Evolutionary conservation across 2,888 invertebrate genomes (phyloP).

Genomic region (Leptopterna dolabrata): DNA sequence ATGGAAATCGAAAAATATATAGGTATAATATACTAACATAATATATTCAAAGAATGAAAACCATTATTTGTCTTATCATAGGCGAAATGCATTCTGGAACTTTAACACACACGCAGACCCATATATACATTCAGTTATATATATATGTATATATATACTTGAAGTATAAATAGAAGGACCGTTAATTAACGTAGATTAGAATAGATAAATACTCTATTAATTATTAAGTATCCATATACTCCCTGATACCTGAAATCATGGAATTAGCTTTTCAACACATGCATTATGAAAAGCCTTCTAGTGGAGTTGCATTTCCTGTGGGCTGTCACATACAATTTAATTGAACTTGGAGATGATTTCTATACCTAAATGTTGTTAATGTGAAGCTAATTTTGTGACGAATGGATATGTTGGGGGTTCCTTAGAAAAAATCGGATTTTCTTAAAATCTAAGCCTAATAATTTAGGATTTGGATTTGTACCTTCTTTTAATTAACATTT

Average conservation of each 20-base stretch:
- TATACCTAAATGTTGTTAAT: not conserved
- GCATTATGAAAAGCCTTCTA: not conserved
- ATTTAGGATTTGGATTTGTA: not conserved
- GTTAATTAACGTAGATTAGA: slow-evolving; percentile 10
- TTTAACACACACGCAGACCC: slow-evolving; percentile 1
- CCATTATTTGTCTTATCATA: not conserved
- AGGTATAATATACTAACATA: not conserved
- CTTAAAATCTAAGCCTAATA: slow-evolving; percentile 8
- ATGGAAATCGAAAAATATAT: not conserved
- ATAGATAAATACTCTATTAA: not conserved
- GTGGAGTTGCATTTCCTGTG: not conserved
- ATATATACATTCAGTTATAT: no score
- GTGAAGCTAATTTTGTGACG: slow-evolving; percentile 30
- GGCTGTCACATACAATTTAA: no score
- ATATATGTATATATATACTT: not conserved
- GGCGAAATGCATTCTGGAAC: slow-evolving; percentile 1
- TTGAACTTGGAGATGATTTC: not conserved
- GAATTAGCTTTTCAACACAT: slow-evolving; percentile 8
- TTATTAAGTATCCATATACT: not conserved
- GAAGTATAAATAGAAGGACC: not conserved
- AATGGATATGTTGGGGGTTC: not conserved
- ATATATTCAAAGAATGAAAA: not conserved
- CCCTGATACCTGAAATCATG: not conserved
- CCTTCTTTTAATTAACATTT: not conserved
- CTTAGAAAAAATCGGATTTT: slow-evolving; percentile 4